A percentile compares a stretch with the other conserved stretches of the same genome.
phyloP scores from a whole-genome alignment of 2,888 invertebrate genomes.

The Autographa gamma region DNA sequence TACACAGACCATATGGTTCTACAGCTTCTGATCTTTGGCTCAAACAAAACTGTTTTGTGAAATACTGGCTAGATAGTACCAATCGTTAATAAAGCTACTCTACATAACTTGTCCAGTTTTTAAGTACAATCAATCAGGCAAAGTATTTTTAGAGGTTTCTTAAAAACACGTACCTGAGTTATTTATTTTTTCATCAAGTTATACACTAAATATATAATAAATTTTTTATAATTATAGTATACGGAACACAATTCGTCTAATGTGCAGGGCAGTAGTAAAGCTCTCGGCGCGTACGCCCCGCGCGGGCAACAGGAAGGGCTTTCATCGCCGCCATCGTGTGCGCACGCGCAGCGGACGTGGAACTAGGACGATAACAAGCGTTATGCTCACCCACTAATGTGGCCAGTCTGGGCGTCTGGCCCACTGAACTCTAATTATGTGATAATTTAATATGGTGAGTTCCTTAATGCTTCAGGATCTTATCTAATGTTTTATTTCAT shows the following conservation, averaged over 20 bases:
- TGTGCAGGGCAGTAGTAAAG: neutral
- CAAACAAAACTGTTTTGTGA: too few relatives aligned
- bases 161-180: too few relatives aligned
- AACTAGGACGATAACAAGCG: constrained; percentile 32
- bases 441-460: constrained; percentile 27
- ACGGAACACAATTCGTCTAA: neutral
- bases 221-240: neutral
- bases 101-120: too few relatives aligned
- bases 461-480: neutral
- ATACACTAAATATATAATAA: too few relatives aligned
- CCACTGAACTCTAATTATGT: constrained; percentile 7
- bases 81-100: too few relatives aligned
- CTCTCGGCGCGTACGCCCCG: neutral
- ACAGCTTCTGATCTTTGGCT: too few relatives aligned
- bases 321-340: constrained; percentile 54
- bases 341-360: constrained; percentile 31
- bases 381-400: constrained; percentile 10
- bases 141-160: too few relatives aligned
- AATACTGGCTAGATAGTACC: too few relatives aligned
- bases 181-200: too few relatives aligned
- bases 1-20: neutral
- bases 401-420: constrained; percentile 18
- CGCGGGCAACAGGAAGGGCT: constrained; percentile 58
- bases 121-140: too few relatives aligned
- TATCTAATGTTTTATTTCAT: neutral